A percentile compares a stretch with the other conserved stretches of the same genome.
These are phyloP conservation scores for Tiphia femorata DNA, from an alignment of 2,888 invertebrate species.

Conservation along the genomic window DNA sequence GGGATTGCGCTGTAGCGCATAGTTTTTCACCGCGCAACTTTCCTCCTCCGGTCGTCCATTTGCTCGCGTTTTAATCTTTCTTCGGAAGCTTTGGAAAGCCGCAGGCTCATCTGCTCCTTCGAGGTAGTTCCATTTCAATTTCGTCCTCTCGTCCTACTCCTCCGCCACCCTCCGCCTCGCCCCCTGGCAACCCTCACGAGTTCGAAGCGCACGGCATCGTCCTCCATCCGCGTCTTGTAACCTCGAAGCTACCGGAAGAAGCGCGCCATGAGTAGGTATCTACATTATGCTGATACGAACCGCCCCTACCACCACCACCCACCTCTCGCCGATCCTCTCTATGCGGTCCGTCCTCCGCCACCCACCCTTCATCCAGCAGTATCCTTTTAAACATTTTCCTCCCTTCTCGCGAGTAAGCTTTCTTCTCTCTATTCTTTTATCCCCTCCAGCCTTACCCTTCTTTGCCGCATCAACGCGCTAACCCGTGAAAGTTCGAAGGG, in stretches of 20 bases:
- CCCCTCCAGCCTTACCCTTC: conserved; percentile 1
- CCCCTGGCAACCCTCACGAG: background rate
- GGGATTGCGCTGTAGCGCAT: too few species aligned
- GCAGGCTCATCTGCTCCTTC: conserved; percentile 54
- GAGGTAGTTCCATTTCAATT: conserved; percentile 65
- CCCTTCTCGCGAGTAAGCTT: conserved; percentile 17
- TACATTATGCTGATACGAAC: conserved; percentile 62
- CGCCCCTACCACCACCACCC: conserved; percentile 44
- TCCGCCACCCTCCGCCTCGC: conserved; percentile 25
- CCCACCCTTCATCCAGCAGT: conserved; percentile 3
- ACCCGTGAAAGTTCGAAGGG: background rate
- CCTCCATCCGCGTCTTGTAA: conserved; percentile 25
- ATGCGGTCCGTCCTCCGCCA: conserved; percentile 21
- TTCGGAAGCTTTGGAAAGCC: conserved; percentile 56
- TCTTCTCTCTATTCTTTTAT: conserved; percentile 4
- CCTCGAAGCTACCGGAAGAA: conserved; percentile 49
- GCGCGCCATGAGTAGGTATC: conserved; percentile 53
- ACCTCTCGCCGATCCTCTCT: conserved; percentile 28
- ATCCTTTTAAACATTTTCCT: background rate
- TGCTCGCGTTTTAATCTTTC: conserved; percentile 63
- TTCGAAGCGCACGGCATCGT: too few species aligned
- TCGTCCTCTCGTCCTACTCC: conserved; percentile 39
- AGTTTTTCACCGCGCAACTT: conserved; percentile 42
- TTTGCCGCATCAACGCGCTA: background rate
- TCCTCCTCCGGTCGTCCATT: conserved; percentile 54